Evolutionary conservation across 2,113 vertebrate species (phyloP), one percentile per base, ranked within the genome.

Genomic region (Microcebus griseorufus): DNA sequence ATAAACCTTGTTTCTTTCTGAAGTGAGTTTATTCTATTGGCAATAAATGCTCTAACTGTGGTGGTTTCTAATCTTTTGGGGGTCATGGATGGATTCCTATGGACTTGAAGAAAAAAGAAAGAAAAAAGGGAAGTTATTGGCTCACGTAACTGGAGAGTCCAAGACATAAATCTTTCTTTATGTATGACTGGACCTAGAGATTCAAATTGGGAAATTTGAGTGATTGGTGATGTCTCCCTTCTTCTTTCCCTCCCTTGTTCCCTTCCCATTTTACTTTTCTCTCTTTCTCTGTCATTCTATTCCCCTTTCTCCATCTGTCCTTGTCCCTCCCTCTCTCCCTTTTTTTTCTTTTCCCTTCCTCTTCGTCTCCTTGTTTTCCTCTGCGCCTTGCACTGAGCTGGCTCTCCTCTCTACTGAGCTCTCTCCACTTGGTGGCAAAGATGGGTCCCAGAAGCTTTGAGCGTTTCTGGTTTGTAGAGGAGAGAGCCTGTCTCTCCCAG

Each of bases 1-100:
- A 99, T 99, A 99, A 99, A 99, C 98, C 97, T 98, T 97, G 95
- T 98, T 99, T 99, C 99, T 99, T 99, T 99, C 99, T 98, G 98
- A 99, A 98, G 97, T 97, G 96, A 96, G 96, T 92, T 92, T 65
- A 55, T 90, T 92, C 39, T 80, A 51, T 95, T 39, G 76, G 42
- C 92, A 83, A 85, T 85, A 91, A 96, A 92, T 87, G 55, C 16
- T 67, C 60, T n/a, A 27, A 11, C 60, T 82, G 62, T 81, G 42
- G 18, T 32, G 76, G 69, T 97, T 98, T 96, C 84, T 85, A 55
- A 92, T 88, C 25, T 53, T 76, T 84, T 58, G 14, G 86, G 90
- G 97, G 85, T 97, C 97, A 79, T 98, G 72, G 78, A 69, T 88
- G 72, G 73, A 60, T 88, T 53, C 75, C 37, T 80, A 3, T 48